phyloP scores from a whole-genome alignment of 2,888 invertebrate species.

The Creontiades dilutus region DNA sequence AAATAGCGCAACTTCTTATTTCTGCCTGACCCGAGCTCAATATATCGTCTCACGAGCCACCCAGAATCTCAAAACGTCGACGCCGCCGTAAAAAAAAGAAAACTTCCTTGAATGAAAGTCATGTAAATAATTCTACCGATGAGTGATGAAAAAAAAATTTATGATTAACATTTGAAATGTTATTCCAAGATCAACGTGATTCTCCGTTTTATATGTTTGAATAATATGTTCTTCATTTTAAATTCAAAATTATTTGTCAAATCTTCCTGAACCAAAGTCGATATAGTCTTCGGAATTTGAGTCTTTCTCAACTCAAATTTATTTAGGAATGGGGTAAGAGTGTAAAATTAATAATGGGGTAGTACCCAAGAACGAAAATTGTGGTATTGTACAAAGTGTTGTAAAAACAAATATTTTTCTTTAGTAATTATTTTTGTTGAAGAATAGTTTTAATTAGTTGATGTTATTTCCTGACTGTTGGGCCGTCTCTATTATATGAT shows the following conservation, averaged over 20 bases:
- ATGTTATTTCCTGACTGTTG: background rate
- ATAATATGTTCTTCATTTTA: background rate
- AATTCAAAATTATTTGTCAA: background rate
- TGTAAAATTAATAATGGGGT: conserved; percentile 28
- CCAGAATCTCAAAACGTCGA: conserved; percentile 53
- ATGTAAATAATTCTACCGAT: conserved; percentile 30
- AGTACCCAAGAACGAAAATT: background rate
- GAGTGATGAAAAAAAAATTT: background rate
- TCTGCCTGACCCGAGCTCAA: conserved; percentile 60
- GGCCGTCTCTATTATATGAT: background rate
- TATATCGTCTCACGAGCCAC: conserved; percentile 27
- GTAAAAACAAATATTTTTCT: background rate
- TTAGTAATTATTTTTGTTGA: background rate
- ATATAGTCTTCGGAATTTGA: background rate
- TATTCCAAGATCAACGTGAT: background rate
- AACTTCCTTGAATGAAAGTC: conserved; percentile 6
- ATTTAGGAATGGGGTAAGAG: background rate
- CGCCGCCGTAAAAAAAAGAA: conserved; percentile 61
- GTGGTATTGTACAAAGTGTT: conserved; percentile 40
- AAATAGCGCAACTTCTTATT: conserved; percentile 72
- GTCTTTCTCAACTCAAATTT: background rate
- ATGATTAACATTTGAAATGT: background rate
- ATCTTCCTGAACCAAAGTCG: background rate
- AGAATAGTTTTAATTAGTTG: background rate
- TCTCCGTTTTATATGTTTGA: background rate